phyloP scores from a whole-genome alignment of 64 coral and sea anemone species.

The Hydrozoanthus tunicans region DNA sequence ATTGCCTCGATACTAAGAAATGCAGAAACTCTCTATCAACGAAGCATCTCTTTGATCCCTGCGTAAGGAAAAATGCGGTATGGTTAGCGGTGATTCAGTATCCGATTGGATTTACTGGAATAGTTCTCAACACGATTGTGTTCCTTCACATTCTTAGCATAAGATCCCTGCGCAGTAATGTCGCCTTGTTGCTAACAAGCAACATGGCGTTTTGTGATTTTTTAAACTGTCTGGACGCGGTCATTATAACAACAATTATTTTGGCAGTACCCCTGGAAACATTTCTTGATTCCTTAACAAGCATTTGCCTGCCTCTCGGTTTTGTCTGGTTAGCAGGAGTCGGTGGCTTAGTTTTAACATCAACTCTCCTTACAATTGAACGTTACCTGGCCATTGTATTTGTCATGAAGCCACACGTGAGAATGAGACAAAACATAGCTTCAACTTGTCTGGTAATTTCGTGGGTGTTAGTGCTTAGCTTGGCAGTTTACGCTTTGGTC shows the following conservation, averaged over 20 bases:
- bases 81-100: neutral
- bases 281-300: neutral
- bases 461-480: neutral
- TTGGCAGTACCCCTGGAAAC: neutral
- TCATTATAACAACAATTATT: neutral
- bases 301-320: constrained; percentile 30
- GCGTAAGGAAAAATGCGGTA: neutral
- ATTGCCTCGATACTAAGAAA: neutral
- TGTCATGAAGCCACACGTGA: constrained; percentile 1
- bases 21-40: neutral
- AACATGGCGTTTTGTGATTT: constrained; percentile 40
- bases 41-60: neutral
- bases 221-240: neutral
- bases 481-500: neutral
- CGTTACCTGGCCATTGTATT: constrained; percentile 30
- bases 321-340: constrained; percentile 7
- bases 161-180: constrained; percentile 4
- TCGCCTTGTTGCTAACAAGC: neutral
- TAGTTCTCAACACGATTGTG: neutral
- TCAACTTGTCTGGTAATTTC: neutral
- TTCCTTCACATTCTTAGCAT: neutral
- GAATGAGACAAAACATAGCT: neutral
- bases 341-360: neutral
- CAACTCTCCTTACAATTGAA: constrained; percentile 18
- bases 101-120: neutral